A percentile compares a stretch with the other conserved stretches of the same genome.
phyloP scores from a whole-genome alignment of 2,888 invertebrate species.

The Zhengitettix transpicula region DNA sequence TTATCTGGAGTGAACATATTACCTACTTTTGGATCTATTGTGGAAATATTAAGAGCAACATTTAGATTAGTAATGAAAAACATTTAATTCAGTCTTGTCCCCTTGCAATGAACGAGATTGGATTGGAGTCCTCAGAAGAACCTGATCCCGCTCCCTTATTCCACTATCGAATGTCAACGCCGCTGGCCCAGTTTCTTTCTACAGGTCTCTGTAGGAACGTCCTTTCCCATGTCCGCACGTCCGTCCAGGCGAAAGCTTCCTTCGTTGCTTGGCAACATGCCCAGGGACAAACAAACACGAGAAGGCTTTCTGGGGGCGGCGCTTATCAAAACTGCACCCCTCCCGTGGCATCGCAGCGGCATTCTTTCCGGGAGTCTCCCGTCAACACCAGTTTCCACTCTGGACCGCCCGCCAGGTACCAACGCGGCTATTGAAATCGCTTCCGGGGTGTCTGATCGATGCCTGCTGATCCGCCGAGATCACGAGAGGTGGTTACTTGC shows the following conservation, averaged over 20 bases:
- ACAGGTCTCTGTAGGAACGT: neutral
- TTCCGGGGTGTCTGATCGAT: neutral
- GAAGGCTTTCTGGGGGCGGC: conserved; percentile 12
- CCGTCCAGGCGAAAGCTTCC: neutral
- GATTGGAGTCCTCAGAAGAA: too few species aligned
- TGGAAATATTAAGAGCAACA: too few species aligned
- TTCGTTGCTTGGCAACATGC: conserved; percentile 11
- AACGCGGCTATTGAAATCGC: neutral
- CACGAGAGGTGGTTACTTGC: too few species aligned
- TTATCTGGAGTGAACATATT: too few species aligned
- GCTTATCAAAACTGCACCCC: conserved; percentile 11
- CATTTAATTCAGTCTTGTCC: too few species aligned
- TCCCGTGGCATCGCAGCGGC: conserved; percentile 1
- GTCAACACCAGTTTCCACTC: conserved; percentile 6
- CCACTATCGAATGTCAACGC: neutral
- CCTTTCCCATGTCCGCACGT: conserved; percentile 4
- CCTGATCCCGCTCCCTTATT: too few species aligned
- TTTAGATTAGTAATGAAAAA: too few species aligned
- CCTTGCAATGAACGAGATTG: too few species aligned
- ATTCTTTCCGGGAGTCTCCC: neutral
- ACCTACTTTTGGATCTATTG: too few species aligned
- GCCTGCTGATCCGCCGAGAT: too few species aligned
- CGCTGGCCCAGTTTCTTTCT: neutral
- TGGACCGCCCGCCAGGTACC: neutral
- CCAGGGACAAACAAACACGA: conserved; percentile 13